Evolutionary conservation across 1,140 invertebrate genomes (phyloP), one percentile per base, ranked within the genome.

Genomic region (Cydia pomonella): DNA sequence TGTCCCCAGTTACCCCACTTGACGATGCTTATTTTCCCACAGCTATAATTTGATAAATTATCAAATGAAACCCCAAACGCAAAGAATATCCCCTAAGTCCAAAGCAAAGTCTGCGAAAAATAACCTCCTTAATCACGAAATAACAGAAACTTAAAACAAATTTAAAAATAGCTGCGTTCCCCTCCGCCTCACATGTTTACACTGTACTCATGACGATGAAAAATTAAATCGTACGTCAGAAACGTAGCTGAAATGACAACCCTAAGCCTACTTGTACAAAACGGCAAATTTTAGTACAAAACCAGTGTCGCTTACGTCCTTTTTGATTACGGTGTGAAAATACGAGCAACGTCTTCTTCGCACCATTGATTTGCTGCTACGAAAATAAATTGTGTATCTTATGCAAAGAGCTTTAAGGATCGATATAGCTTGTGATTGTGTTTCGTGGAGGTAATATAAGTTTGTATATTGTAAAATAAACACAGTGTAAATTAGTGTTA

Each of bases 401-500:
- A 69, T 10, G 41, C 1, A 1, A 7, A 21, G 16, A 3, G 5
- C 0, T n/a, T 18, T 69, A 69, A 21, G n/a, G 33, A 1, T 12
- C 12, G 29, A 21, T 41, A 12, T 64, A 3, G 18, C n/a, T 74
- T 63, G 6, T 25, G 23, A 53, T 21, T 50, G 41, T 29, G 33
- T 38, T 38, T 50, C 16, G 0, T 38, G n/a, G 16, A n/a, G 16
- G 74, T 47, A 80, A 75, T 53, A 29, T 82, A 77, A 81, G n/a
- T 73, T 83, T 81, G 81, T 78, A 33, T 72, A 73, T 78, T 79
- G 82, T 86, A 87, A 89, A 91, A 90, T 87, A 92, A 90, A 91
- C 89, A 89, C 76, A 87, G 84, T 88, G 88, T 91, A 88, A 91
- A 92, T 91, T 91, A 87, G 87, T 88, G 80, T 81, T 83, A 82